A percentile compares a stretch with the other conserved stretches of the same genome.
Evolutionary conservation across 2,888 invertebrate species (phyloP).

Genomic region (Punctoribates punctum): DNA sequence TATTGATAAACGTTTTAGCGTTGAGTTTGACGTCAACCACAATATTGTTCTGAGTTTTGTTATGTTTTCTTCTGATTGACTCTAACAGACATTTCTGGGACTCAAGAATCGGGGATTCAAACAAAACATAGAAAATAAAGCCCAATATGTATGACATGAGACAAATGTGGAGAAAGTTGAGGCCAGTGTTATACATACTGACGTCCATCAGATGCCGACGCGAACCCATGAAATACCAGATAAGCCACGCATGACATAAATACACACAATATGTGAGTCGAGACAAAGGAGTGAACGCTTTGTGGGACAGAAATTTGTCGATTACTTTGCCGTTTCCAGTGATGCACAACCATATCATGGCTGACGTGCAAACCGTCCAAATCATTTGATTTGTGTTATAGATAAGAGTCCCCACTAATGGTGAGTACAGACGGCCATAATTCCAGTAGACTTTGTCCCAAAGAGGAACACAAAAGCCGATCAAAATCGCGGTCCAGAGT

Average conservation of each 20-base stretch:
- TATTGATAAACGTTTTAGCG: neutral
- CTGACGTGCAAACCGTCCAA: conserved; percentile 10
- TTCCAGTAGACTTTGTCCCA: conserved; percentile 30
- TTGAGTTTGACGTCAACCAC: neutral
- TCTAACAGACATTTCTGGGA: neutral
- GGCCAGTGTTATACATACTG: neutral
- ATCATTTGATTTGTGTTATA: neutral
- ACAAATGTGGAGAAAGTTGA: neutral
- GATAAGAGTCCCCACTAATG: neutral
- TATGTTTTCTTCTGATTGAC: neutral
- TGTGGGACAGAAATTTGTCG: conserved; percentile 36
- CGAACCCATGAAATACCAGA: conserved; percentile 40
- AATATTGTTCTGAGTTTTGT: neutral
- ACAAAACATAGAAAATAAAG: conserved; percentile 40
- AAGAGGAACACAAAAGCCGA: neutral
- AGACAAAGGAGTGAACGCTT: conserved; percentile 39
- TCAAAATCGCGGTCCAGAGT: neutral
- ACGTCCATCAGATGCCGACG: conserved; percentile 35
- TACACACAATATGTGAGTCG: conserved; percentile 44
- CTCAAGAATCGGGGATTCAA: conserved; percentile 45
- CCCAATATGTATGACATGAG: conserved; percentile 34
- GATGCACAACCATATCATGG: conserved; percentile 35
- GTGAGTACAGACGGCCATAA: neutral
- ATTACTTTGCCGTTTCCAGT: conserved; percentile 41
- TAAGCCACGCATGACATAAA: conserved; percentile 43